Percentiles rank a stretch among this genome's conserved stretches.
Evolutionary conservation across 2,797 vertebrate species (phyloP).

Genomic region (Iguana delicatissima): DNA sequence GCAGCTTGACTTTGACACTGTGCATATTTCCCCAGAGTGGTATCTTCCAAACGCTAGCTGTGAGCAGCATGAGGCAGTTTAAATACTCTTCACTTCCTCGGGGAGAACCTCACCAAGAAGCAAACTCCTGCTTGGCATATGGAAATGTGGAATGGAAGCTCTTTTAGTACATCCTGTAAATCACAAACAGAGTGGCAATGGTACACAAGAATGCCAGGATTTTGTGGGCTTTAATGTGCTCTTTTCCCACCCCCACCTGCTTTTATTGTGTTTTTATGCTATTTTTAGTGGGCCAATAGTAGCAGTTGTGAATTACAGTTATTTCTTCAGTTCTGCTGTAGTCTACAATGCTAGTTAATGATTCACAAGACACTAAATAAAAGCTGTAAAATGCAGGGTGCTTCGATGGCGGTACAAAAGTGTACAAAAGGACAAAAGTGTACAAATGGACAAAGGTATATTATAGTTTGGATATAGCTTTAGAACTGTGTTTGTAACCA

Average conservation of each 20-base stretch:
- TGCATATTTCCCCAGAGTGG: conserved; percentile 70
- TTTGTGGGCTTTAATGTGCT: conserved; percentile 18
- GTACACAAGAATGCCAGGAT: conserved; percentile 64
- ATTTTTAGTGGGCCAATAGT: conserved; percentile 69
- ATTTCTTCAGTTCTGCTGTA: conserved; percentile 75
- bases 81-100: conserved; percentile 60
- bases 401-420: conserved; percentile 29
- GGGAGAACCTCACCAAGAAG: conserved; percentile 65
- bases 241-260: conserved; percentile 5
- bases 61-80: conserved; percentile 63
- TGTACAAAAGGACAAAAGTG: conserved; percentile 45
- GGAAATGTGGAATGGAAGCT: conserved; percentile 71
- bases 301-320: conserved; percentile 73
- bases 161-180: conserved; percentile 60
- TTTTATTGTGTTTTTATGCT: conserved; percentile 57
- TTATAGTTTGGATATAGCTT: not conserved
- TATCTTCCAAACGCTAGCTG: conserved; percentile 67
- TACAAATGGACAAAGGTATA: conserved; percentile 49
- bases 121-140: conserved; percentile 66
- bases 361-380: conserved; percentile 75
- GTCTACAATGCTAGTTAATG: conserved; percentile 74
- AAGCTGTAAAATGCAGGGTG: conserved; percentile 56
- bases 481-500: conserved; percentile 47
- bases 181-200: conserved; percentile 56
- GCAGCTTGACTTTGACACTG: conserved; percentile 78